Percentiles rank a stretch among this genome's conserved stretches.
These are phyloP conservation scores for Melanerpes formicivorus DNA, from an alignment of 2,113 vertebrate genomes.

Conservation along the genomic window DNA sequence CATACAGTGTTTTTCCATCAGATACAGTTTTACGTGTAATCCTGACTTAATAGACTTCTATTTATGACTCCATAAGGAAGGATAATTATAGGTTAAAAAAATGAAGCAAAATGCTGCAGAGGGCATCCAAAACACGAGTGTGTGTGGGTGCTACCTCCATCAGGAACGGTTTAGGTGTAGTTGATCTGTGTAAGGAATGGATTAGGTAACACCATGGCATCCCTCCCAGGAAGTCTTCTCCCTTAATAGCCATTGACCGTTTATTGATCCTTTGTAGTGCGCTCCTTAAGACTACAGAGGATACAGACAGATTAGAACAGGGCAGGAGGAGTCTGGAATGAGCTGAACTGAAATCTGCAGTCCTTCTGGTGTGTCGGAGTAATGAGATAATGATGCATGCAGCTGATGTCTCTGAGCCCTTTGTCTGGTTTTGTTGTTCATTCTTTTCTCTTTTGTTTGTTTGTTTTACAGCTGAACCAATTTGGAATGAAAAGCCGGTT, in stretches of 20 bases:
- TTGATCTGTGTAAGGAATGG: neutral
- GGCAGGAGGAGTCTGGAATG: neutral
- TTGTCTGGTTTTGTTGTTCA: neutral
- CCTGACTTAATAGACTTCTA: neutral
- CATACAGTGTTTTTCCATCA: neutral
- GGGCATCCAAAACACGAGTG: neutral
- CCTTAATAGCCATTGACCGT: neutral
- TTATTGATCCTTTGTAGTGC: neutral
- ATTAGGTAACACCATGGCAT: neutral
- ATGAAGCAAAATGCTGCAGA: neutral
- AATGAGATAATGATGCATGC: neutral
- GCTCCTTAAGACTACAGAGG: neutral
- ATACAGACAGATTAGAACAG: neutral
- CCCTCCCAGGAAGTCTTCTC: neutral
- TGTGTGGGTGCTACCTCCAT: neutral
- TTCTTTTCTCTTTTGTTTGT: neutral
- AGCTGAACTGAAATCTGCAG: neutral
- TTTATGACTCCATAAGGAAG: neutral
- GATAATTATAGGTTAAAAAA: neutral
- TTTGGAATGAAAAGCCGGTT: conserved; percentile 83
- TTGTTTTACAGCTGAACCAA: conserved; percentile 61
- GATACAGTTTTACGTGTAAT: neutral
- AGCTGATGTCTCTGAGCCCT: neutral
- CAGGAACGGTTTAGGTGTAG: neutral
- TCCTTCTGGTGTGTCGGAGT: neutral